These are phyloP conservation scores for Conistra vaccinii DNA, from an alignment of 2,888 invertebrate species.

Conservation along the genomic window DNA sequence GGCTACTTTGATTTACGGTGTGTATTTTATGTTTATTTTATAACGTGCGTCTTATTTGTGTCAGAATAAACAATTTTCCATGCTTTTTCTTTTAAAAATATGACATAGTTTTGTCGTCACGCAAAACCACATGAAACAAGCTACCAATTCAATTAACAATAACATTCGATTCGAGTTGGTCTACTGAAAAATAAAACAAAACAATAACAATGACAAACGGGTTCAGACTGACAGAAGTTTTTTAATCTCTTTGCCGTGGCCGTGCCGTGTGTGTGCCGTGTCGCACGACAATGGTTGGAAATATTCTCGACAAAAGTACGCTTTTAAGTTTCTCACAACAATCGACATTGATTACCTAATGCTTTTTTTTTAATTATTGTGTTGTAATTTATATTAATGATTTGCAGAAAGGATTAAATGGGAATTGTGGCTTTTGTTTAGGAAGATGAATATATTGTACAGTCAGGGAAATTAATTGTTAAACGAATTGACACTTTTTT, in stretches of 20 bases:
- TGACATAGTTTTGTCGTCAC: not conserved
- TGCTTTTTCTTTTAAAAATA: not conserved
- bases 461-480: too few species aligned
- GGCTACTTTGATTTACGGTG: not conserved
- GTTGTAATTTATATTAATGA: constrained; percentile 22
- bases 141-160: constrained; percentile 1
- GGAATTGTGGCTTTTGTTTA: not conserved
- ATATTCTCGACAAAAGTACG: constrained; percentile 29
- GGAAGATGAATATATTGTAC: too few species aligned
- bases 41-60: not conserved
- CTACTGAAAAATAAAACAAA: constrained; percentile 24
- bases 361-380: constrained; percentile 18
- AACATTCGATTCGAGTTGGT: constrained; percentile 13
- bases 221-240: constrained; percentile 50
- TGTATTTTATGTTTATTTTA: not conserved
- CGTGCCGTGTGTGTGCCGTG: constrained; percentile 54
- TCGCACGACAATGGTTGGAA: constrained; percentile 23
- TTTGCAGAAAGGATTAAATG: constrained; percentile 5
- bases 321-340: constrained; percentile 51
- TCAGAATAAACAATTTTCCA: not conserved
- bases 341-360: constrained; percentile 49
- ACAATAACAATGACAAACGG: constrained; percentile 30
- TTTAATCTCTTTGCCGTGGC: constrained; percentile 58
- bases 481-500: too few species aligned
- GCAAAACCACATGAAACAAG: not conserved